Percentiles rank a stretch among this genome's conserved stretches.
phyloP scores from a whole-genome alignment of 2,888 invertebrate genomes.

The Anaspis maculata region DNA sequence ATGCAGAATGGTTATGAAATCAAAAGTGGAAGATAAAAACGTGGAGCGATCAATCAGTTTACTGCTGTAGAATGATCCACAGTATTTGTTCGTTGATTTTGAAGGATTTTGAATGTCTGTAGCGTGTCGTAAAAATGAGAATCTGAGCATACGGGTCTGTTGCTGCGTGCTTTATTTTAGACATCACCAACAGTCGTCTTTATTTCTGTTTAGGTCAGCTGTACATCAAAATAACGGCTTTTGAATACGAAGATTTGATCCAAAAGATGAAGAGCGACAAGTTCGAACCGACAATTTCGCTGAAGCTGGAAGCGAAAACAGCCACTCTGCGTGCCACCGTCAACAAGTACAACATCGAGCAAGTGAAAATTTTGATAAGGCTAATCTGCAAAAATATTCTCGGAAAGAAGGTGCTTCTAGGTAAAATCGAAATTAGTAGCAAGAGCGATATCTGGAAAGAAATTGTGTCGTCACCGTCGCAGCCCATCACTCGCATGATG shows the following conservation, averaged over 20 bases:
- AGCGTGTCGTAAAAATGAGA: no score
- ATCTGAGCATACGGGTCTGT: no score
- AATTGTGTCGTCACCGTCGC: constrained; percentile 48
- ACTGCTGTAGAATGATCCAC: no score
- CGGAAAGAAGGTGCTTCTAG: constrained; percentile 60
- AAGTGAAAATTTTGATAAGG: constrained; percentile 57
- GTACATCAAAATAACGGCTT: constrained; percentile 69
- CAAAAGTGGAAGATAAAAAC: no score
- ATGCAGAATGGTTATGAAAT: no score
- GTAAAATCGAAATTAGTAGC: constrained; percentile 57
- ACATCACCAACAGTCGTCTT: constrained; percentile 1
- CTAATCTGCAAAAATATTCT: constrained; percentile 58
- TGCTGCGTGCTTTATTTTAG: no score
- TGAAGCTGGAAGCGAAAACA: constrained; percentile 61
- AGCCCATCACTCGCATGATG: constrained; percentile 52
- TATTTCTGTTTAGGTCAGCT: constrained; percentile 52
- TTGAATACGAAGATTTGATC: constrained; percentile 51
- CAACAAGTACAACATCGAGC: constrained; percentile 53
- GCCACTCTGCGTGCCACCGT: constrained; percentile 56
- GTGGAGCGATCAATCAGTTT: no score
- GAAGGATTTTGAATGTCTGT: no score
- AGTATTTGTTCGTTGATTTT: no score
- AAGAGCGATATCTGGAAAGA: constrained; percentile 58
- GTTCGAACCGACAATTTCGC: constrained; percentile 68
- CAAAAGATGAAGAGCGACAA: constrained; percentile 61